Base-by-base conservation (phyloP, 2,888 invertebrate genomes). In the Pterostichus niger region DNA sequence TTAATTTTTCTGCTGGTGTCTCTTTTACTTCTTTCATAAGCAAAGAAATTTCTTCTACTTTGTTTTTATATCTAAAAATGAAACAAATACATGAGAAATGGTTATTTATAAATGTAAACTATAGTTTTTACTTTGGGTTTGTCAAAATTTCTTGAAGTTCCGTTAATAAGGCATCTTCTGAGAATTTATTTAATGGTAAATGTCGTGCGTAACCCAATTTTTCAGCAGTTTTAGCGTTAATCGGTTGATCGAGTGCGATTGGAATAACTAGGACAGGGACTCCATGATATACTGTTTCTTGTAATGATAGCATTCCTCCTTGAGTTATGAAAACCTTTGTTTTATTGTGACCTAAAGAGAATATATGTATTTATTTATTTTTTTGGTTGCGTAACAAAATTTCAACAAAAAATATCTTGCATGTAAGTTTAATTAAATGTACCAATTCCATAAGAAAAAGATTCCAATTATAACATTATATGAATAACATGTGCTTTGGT, bases 211-310 rank as follows among this genome's bases (percentile, higher is more conserved):
- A 81, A 71, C 73, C 81, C 11, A 56, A 49, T 73, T 81, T 33
- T 10, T 71, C 13, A 11, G 31, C 71, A 35, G n/a, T 5, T 33
- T 44, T 54, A 9, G 81, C 81, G 56, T 81, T 81, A 5, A 31
- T 7, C 10, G 54, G 56, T 44, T 81, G 81, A 15, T 81, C 81
- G 17, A 71, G 64, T 11, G 31, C 10, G 15, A 81, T 54, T 7
- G 81, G 81, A 35, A 81, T n/a, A 49, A 73, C 73, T 73, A 81
- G 33, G 6, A 33, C 31, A 35, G 81, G 81, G n/a, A 81, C 81
- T 35, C 73, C 81, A 40, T 81, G 81, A 71, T 81, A 81, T 35
- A 56, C 40, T 15, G 71, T n/a, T 73, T 81, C 81, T 71, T 81
- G 81, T 4, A 73, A 15, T 35, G 81, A 81, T 35, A 81, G 10